phyloP scores from a whole-genome alignment of 2,797 vertebrate genomes.

The Siniperca undulata region DNA sequence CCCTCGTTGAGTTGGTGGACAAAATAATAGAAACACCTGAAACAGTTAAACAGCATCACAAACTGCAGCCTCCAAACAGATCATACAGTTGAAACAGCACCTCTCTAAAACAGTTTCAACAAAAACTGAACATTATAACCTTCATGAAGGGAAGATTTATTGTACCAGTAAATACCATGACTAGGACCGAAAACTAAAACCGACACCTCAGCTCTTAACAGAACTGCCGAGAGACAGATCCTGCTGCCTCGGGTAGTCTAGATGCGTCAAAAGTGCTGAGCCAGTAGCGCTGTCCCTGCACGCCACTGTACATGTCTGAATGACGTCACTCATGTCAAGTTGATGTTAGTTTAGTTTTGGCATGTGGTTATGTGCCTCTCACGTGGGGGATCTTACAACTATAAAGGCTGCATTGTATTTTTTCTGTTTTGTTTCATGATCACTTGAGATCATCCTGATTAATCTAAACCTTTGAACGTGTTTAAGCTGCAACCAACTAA shows the following conservation, averaged over 20 bases:
- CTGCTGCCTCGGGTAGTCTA: conserved; percentile 41
- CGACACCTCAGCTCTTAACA: conserved; percentile 35
- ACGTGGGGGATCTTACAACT: not conserved
- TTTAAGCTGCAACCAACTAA: not conserved
- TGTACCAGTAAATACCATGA: conserved; percentile 9
- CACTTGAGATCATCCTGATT: not conserved
- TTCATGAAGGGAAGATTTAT: not conserved
- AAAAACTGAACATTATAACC: not conserved
- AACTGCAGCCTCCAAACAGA: not conserved
- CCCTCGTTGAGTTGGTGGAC: not conserved
- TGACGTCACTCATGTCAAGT: conserved; percentile 10
- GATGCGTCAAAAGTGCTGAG: conserved; percentile 56
- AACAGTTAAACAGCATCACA: not conserved
- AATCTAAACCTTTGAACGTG: not conserved
- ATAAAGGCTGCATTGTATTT: not conserved
- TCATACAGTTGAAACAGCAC: not conserved
- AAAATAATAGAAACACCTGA: not conserved
- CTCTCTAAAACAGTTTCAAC: not conserved
- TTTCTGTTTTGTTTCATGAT: not conserved
- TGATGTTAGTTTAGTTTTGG: conserved; percentile 10
- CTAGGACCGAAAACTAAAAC: conserved; percentile 1
- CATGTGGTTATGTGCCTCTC: not conserved
- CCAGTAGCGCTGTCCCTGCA: conserved; percentile 10
- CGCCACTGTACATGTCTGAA: conserved; percentile 8
- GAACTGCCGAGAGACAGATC: conserved; percentile 51